phyloP scores from a whole-genome alignment of 2,113 vertebrate genomes.

The Platysternon megacephalum region DNA sequence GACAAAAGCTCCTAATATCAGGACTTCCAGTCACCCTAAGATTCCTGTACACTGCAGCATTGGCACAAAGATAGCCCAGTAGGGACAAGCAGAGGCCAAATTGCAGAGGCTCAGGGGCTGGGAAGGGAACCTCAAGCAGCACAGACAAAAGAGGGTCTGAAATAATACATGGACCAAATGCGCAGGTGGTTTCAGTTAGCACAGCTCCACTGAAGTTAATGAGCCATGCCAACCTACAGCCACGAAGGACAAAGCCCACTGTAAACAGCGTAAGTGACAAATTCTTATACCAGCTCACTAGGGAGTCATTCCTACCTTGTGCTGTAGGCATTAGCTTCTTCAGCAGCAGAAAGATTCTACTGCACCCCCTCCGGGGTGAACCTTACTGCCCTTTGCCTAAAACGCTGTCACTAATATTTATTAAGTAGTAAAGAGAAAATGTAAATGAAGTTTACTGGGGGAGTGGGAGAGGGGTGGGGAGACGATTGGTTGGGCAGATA shows the following conservation, averaged over 20 bases:
- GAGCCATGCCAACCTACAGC: too few relatives aligned
- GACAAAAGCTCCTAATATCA: background rate
- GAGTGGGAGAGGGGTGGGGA: fast-evolving
- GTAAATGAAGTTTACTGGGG: too few relatives aligned
- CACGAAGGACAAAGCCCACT: background rate
- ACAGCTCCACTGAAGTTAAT: background rate
- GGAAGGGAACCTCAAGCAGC: background rate
- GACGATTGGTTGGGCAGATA: background rate
- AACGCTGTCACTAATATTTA: background rate
- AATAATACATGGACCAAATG: background rate
- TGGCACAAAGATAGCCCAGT: background rate
- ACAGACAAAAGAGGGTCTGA: background rate
- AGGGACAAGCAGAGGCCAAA: background rate
- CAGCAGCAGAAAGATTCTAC: background rate
- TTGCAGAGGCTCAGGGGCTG: background rate
- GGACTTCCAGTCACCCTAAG: background rate
- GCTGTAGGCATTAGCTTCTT: background rate
- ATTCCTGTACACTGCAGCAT: background rate
- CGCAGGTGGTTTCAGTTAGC: background rate
- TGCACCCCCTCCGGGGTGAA: background rate
- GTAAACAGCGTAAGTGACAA: background rate
- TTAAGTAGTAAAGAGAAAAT: background rate
- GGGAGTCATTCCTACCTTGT: background rate
- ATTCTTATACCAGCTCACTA: background rate
- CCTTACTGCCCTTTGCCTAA: background rate